Percentiles rank a stretch among this genome's conserved stretches.
These are phyloP conservation scores for Sebastes schlegelii DNA, from an alignment of 2,113 vertebrate species.

Conservation along the genomic window DNA sequence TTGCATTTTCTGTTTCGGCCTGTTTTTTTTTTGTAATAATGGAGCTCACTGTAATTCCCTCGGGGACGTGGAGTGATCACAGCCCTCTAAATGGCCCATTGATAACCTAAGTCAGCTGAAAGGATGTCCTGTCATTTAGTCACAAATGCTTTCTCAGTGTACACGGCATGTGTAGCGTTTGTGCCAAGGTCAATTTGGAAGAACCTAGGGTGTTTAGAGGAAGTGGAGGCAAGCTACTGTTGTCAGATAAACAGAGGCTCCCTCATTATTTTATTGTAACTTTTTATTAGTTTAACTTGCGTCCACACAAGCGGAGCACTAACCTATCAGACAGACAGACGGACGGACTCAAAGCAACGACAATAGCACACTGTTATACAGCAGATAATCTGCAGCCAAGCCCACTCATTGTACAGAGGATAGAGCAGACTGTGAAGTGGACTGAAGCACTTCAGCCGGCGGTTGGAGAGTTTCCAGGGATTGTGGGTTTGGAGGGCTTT, in stretches of 20 bases:
- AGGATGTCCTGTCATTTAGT: conserved; percentile 79
- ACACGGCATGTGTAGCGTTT: conserved; percentile 55
- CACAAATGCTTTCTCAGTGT: conserved; percentile 74
- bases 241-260: conserved; percentile 59
- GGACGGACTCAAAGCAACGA: conserved; percentile 15
- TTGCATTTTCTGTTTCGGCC: conserved; percentile 20
- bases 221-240: conserved; percentile 68
- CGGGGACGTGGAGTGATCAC: conserved; percentile 51
- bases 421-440: conserved; percentile 61
- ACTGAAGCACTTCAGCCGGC: conserved; percentile 41
- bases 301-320: conserved; percentile 34
- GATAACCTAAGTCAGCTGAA: conserved; percentile 78
- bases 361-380: conserved; percentile 63
- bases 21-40: conserved; percentile 37
- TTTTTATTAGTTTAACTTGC: conserved; percentile 75
- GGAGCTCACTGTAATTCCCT: conserved; percentile 55
- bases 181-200: conserved; percentile 73
- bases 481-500: conserved; percentile 79
- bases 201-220: conserved; percentile 69
- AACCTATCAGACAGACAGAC: conserved; percentile 27
- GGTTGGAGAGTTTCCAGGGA: conserved; percentile 73
- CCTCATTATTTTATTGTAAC: conserved; percentile 71
- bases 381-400: conserved; percentile 36
- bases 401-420: conserved; percentile 49
- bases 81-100: conserved; percentile 76